These are phyloP conservation scores for Ptyas mucosa DNA, from an alignment of 2,113 vertebrate species.

Conservation along the genomic window DNA sequence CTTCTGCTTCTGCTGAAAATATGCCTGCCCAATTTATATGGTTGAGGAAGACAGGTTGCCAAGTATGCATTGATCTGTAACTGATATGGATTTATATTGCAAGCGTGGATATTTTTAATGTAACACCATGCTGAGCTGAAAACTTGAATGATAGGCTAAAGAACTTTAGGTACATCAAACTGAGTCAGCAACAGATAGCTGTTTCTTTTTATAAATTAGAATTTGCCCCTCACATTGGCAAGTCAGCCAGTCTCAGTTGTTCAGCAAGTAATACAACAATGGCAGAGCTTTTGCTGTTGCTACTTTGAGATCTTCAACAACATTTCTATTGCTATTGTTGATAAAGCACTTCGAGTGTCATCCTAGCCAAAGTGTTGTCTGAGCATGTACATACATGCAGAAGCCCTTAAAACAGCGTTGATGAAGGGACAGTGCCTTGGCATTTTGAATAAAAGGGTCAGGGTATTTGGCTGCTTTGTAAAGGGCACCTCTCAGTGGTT, in stretches of 20 bases:
- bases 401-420: not conserved
- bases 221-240: not conserved
- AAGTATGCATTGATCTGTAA: not conserved
- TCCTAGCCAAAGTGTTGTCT: not conserved
- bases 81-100: not conserved
- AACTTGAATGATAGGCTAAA: not conserved
- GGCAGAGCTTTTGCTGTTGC: not conserved
- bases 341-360: not conserved
- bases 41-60: not conserved
- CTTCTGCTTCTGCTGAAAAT: not conserved
- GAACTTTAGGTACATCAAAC: not conserved
- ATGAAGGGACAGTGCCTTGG: not conserved
- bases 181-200: not conserved
- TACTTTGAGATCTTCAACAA: not conserved
- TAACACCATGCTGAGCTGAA: not conserved
- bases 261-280: not conserved
- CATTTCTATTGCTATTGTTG: not conserved
- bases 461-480: not conserved
- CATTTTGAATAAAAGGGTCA: not conserved
- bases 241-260: not conserved
- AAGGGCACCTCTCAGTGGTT: not conserved
- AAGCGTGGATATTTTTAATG: not conserved
- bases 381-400: not conserved
- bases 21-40: not conserved
- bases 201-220: not conserved